Base-by-base conservation (phyloP, 2,797 vertebrate species). In the Hemibagrus guttatus region DNA sequence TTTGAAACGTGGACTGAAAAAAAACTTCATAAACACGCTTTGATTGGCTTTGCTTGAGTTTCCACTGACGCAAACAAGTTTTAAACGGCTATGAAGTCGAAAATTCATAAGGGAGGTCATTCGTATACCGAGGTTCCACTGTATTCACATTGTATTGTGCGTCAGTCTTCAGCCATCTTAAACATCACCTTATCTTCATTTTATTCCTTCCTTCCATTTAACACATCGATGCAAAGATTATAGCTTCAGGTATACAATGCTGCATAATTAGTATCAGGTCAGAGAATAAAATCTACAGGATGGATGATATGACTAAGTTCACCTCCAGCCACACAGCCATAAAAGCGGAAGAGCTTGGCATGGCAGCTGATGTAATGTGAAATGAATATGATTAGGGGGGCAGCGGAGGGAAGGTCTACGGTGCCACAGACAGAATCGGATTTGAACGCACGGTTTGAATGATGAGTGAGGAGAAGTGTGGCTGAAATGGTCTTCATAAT, bases 401-500 rank as follows among this genome's bases (percentile, higher is more conserved):
- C 46, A 49, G 46, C 46, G 7, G 13, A 6, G 49, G 21, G 78
- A 49, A 42, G 4, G 85, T 64, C 75, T 21, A 56, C 28, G 39
- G n/a, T n/a, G 39, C 58, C 42, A 72, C 42, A 39, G 75, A 58
- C 71, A 69, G 64, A 52, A 84, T 84, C 3, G 64, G 52, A 46
- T 72, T 63, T 87, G 66, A 84, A 79, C 46, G 35, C 68, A 46
- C 69, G 54, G 28, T 86, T 28, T 68, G 71, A 87, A 72, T 64
- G 83, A 84, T 76, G 81, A 87, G 72, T 17, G 81, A 83, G 81
- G 61, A 54, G 54, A 84, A 69, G 31, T 61, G 86, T 56, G 14
- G 81, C 35, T 84, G 72, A 87, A 87, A 84, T 84, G 86, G 81
- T 39, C 63, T 69, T 56, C 49, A 79, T 87, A 79, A 87, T 79